Base-by-base conservation (phyloP, 2,113 vertebrate species). In the Rhinolophus ferrumequinum region DNA sequence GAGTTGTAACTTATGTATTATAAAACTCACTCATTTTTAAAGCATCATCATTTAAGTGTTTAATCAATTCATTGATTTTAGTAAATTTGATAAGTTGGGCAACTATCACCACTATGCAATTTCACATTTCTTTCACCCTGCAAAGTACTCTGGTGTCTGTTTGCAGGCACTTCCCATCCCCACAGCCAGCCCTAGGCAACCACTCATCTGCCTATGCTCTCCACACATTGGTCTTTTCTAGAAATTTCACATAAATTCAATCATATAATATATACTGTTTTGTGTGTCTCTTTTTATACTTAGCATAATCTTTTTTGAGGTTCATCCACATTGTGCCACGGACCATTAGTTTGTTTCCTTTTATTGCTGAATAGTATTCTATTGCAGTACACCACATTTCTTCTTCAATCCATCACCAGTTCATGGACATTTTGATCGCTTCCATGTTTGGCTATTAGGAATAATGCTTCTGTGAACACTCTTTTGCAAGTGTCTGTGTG, bases 11-110 rank as follows among this genome's bases (percentile, higher is more conserved):
- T 73, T 88, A 26, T 18, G 11, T 60, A 22, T 10, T 41, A 47
- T 14, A 58, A 88, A 56, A 79, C 79, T 24, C 24, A 89, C 52
- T 95, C 30, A 13, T 56, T 86, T 94, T 89, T 33, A 70, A 92
- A 92, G 69, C 4, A 26, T 67, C 28, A 13, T 8, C 85, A 90
- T 35, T 62, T 38, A 58, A 62, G 62, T 19, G 28, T 69, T n/a
- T 90, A 50, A 64, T 50, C 33, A 54, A 22, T 41, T 83, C 75
- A 67, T 2, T 47, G 69, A 56, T 28, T 62, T 67, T 35, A 26
- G 58, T 28, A 79, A 67, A 52, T 58, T 21, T 70, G 70, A 11
- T 26, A 47, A 60, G 56, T 41, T 35, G 7, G 70, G 35, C 41
- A 52, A 6, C 35, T 26, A 50, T 76, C 72, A 33, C 14, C 47